Conservation (phyloP, 2,888 invertebrate species). For the Drosophila phalerata region DNA sequence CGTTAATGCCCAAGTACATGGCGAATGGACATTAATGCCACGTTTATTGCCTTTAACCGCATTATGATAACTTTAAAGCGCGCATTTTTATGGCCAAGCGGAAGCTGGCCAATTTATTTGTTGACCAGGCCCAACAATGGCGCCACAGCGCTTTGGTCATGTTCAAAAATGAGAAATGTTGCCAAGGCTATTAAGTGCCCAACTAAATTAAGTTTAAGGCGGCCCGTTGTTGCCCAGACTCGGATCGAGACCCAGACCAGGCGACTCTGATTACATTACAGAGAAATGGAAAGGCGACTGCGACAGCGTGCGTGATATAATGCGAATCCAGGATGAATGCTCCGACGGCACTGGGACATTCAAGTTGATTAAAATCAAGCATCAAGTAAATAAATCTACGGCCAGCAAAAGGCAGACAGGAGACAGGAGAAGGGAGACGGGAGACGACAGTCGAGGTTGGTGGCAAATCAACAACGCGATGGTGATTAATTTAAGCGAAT, state of each 20-base stretch:
- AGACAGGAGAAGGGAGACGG: background rate
- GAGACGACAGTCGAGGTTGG: background rate
- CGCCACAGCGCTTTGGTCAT: constrained; percentile 9
- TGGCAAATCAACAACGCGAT: constrained; percentile 34
- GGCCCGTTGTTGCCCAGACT: constrained; percentile 43
- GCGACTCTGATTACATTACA: constrained; percentile 70
- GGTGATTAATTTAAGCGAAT: constrained; percentile 76
- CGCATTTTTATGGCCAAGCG: constrained; percentile 62
- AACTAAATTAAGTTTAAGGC: constrained; percentile 82
- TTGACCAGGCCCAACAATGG: constrained; percentile 64
- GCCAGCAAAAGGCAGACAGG: constrained; percentile 33
- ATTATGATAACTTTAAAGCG: constrained; percentile 80
- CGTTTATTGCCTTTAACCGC: constrained; percentile 80
- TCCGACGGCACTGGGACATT: constrained; percentile 48
- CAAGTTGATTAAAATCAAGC: constrained; percentile 81
- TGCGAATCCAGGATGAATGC: constrained; percentile 49
- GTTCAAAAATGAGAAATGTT: constrained; percentile 78
- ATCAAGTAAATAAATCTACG: constrained; percentile 79
- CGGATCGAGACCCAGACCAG: background rate
- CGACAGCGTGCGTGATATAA: constrained; percentile 67
- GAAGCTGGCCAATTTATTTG: constrained; percentile 71
- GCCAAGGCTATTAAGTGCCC: constrained; percentile 78
- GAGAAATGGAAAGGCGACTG: constrained; percentile 41
- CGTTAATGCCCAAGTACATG: constrained; percentile 39
- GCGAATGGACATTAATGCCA: constrained; percentile 64